Conservation (phyloP, 2,113 vertebrate species). For the Macroglossus sobrinus region DNA sequence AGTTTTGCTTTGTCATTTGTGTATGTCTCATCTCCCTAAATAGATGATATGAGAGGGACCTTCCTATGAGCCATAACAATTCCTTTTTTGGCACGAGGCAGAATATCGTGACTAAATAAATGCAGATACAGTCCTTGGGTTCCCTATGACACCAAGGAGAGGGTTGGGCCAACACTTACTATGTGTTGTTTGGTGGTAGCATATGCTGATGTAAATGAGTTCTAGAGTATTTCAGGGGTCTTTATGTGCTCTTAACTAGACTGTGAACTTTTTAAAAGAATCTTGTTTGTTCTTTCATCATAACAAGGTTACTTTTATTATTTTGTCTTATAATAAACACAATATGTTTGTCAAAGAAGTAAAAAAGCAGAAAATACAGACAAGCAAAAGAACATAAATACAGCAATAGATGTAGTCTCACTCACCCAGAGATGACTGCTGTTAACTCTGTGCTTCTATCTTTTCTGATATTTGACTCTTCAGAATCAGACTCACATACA, state of each 20-base stretch:
- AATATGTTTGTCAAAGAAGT: conserved; percentile 25
- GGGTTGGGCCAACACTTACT: neutral
- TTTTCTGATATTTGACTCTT: neutral
- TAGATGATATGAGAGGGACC: neutral
- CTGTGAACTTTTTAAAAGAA: neutral
- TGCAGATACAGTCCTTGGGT: neutral
- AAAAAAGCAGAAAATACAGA: conserved; percentile 13
- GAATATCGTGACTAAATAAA: neutral
- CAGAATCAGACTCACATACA: neutral
- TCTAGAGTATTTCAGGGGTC: neutral
- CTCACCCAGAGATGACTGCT: neutral
- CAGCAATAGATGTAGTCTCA: neutral
- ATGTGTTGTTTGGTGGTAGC: neutral
- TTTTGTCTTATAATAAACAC: conserved; percentile 37
- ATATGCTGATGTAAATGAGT: neutral
- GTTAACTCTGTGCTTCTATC: neutral
- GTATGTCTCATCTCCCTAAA: neutral
- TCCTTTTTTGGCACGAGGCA: neutral
- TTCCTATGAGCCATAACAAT: neutral
- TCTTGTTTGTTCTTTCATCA: neutral
- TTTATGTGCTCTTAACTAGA: neutral
- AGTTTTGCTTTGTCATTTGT: conserved; percentile 23
- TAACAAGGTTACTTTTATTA: conserved; percentile 21
- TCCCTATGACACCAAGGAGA: neutral
- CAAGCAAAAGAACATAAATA: neutral